These are phyloP conservation scores for Amaurobius ferox DNA, from an alignment of 2,888 invertebrate species.

Conservation along the genomic window DNA sequence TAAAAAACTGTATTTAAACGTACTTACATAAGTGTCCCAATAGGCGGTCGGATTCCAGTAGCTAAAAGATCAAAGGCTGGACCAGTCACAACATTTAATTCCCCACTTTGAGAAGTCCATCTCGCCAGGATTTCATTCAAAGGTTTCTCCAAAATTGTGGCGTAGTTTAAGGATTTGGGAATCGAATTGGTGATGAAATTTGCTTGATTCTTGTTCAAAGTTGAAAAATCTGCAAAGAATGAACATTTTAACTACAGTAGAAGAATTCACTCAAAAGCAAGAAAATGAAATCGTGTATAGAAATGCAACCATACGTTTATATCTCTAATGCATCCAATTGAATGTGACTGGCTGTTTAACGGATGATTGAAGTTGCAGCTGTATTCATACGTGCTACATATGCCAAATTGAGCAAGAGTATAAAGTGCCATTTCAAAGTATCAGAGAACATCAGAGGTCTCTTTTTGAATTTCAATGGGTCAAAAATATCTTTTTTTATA, in stretches of 20 bases:
- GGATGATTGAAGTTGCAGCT: too few species aligned
- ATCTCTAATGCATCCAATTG: too few species aligned
- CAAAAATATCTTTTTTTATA: too few species aligned
- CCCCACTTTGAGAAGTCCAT: slow-evolving; percentile 5
- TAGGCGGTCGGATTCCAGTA: slow-evolving; percentile 28
- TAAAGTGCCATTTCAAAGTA: too few species aligned
- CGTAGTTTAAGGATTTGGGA: slow-evolving; percentile 42
- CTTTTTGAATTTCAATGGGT: too few species aligned
- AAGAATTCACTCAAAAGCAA: neutral
- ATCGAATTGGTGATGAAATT: slow-evolving; percentile 38
- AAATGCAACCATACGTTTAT: too few species aligned
- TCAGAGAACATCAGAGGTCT: too few species aligned
- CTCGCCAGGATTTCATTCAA: slow-evolving; percentile 13
- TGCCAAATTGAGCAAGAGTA: too few species aligned
- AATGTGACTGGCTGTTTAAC: too few species aligned
- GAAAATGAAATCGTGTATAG: too few species aligned
- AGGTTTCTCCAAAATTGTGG: slow-evolving; percentile 19
- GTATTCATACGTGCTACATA: too few species aligned
- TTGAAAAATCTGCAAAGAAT: slow-evolving; percentile 3
- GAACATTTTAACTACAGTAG: neutral
- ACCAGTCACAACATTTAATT: slow-evolving; percentile 41
- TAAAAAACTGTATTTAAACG: too few species aligned
- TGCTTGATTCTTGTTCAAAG: slow-evolving; percentile 17
- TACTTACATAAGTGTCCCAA: slow-evolving; percentile 28
- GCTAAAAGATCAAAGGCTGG: slow-evolving; percentile 40